phyloP scores from a whole-genome alignment of 2,113 vertebrate genomes.

The Neopipo cinnamomea region DNA sequence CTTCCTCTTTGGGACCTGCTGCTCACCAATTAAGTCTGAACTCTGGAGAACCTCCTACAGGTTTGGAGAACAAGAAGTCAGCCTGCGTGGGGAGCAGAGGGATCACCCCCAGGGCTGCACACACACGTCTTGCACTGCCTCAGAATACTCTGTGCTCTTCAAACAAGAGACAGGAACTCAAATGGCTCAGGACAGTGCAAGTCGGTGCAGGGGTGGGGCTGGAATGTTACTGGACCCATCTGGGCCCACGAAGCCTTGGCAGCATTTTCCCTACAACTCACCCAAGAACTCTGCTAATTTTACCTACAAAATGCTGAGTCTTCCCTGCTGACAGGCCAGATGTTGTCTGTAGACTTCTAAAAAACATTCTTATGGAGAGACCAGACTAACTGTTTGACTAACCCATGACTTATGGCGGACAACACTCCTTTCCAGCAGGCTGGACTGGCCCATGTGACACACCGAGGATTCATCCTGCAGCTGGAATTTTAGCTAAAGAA shows the following conservation, averaged over 20 bases:
- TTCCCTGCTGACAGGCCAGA: neutral
- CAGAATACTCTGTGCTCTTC: neutral
- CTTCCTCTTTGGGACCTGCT: neutral
- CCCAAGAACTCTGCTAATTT: neutral
- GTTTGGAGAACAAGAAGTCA: neutral
- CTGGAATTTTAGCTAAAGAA: neutral
- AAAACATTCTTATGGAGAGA: neutral
- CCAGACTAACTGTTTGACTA: neutral
- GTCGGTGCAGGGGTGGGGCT: neutral
- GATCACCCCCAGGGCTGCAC: neutral
- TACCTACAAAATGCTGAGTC: neutral
- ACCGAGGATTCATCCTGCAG: neutral
- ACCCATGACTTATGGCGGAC: neutral
- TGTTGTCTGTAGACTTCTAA: neutral
- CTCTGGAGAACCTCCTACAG: neutral
- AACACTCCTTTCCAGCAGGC: neutral
- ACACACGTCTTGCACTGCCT: neutral
- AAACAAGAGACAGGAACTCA: neutral
- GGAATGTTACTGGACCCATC: neutral
- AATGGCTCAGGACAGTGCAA: neutral
- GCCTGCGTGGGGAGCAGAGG: neutral
- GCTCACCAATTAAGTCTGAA: neutral
- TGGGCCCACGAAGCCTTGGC: neutral
- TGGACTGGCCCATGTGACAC: neutral
- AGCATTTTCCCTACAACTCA: neutral